phyloP scores from a whole-genome alignment of 2,888 invertebrate species.

The Drosophila atripex region DNA sequence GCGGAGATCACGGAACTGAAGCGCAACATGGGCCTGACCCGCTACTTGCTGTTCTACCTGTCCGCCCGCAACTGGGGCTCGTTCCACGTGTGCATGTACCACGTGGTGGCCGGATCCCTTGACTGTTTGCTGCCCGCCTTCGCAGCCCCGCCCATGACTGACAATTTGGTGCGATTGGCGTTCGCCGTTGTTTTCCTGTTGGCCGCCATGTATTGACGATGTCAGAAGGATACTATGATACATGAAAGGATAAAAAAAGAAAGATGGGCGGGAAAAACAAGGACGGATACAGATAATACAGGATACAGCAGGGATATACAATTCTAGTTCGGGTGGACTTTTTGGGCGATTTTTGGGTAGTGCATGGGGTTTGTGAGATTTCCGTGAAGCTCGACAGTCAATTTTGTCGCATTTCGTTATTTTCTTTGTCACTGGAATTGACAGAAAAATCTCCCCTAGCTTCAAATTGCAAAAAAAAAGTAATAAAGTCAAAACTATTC shows the following conservation, averaged over 20 bases:
- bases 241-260: too few relatives aligned
- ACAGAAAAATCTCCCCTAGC: not conserved
- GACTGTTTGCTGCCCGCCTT: conserved; percentile 4
- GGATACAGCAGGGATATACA: too few relatives aligned
- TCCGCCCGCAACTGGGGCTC: not conserved
- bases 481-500: not conserved
- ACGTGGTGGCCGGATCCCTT: conserved; percentile 2
- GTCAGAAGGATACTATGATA: too few relatives aligned
- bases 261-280: too few relatives aligned
- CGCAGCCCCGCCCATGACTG: not conserved
- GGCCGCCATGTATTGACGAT: conserved; percentile 2
- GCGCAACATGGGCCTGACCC: conserved; percentile 9
- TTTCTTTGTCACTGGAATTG: not conserved
- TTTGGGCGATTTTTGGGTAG: not conserved
- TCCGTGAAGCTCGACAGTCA: not conserved
- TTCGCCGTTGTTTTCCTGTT: conserved; percentile 1
- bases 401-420: not conserved
- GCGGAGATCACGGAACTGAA: conserved; percentile 4
- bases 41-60: conserved; percentile 1
- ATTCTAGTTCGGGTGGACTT: not conserved
- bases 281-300: too few relatives aligned
- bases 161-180: conserved; percentile 2
- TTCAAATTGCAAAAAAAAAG: not conserved
- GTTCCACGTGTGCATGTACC: conserved; percentile 2
- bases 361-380: not conserved